Base-by-base conservation (phyloP, 2,888 invertebrate species). In the Ophioninae sp. region DNA sequence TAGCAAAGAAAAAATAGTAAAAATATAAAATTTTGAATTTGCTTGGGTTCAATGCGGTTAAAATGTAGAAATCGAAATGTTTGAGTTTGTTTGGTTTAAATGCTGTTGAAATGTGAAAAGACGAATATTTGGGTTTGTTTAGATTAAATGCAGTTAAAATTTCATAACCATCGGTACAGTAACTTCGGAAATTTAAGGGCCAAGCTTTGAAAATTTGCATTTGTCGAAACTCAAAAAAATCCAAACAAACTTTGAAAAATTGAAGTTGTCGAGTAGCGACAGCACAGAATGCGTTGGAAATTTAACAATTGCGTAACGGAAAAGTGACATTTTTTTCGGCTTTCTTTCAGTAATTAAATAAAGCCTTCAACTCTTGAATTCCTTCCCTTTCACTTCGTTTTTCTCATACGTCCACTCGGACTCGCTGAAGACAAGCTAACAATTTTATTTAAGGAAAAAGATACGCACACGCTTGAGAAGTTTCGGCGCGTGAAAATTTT, bases 271-370 rank as follows among this genome's bases (percentile, higher is more conserved):
- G 30, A 62, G 13, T 10, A 30, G 62, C 3, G 23, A 30, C 13
- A 62, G 21, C 37, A 6, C 7, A 20, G 57, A 39, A 44, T 41
- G 79, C 70, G n/a, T 37, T 79, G 79, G 30, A 79, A 44, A 72
- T 64, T 79, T 41, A 21, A 79, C 79, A 79, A 79, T 68, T 37
- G 73, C 67, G 37, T 23, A 73, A 39, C 65, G 73, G 44, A 73
- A 74, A 79, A 44, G 59, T 73, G 59, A 68, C 67, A 44, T 50
- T 13, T 67, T 73, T n/a, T 67, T 30, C 30, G 8, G 56, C 20
- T 23, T 61, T 61, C 73, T 37, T 37, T 67, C 67, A 50, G 50
- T 61, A 37, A 20, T 67, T 61, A 67, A 50, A 57, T 74, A 44
- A 61, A 37, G 57, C 23, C 74, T 70, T 57, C 62, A 65, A 37